Base-by-base conservation (phyloP, 2,888 invertebrate species). In the Seladonia tumulorum region DNA sequence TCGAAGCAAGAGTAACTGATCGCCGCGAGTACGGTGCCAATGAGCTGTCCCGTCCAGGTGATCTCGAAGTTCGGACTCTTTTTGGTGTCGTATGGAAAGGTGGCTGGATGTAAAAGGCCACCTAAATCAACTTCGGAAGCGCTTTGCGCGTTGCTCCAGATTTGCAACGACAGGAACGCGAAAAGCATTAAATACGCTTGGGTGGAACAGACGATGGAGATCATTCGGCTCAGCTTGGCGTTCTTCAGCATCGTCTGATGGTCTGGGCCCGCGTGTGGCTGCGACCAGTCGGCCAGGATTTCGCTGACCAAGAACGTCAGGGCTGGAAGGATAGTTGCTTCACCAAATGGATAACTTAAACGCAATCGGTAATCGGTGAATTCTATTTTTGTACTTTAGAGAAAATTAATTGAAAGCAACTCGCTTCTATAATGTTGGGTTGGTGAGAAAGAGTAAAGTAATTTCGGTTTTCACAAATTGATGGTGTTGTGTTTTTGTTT, bases 1-100 rank as follows among this genome's bases (percentile, higher is more conserved):
- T 94, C 94, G 16, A 91, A 89, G 5, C 89, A 89, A 10, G 92
- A 89, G 71, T 92, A 94, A 10, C 89, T 89, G 49, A 90, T 89
- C 35, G 91, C 90, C 0, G 91, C 85, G 14, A 92, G 71, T 7
- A 89, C 68, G 1, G 92, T 91, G 2, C 87, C 86, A 0, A 92
- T 71, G 8, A 89, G 87, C 81, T 94, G 94, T n/a, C 88, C 90
- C 3, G 90, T 3, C 88, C 91, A 92, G 0, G 93, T 91, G 12
- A 92, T 83, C 77, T 92, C 87, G 72, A 90, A 94, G 73, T 86
- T 81, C 2, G 89, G 88, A 66, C 89, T 88, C 14, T 79, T 87
- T 35, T 85, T 88, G 0, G 89, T 89, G n/a, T 94, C 82, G 81
- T 90, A 94, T 0, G 92, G 92, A 77, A 91, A 93, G 5, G 45